A percentile compares a stretch with the other conserved stretches of the same genome.
Evolutionary conservation across 2,797 vertebrate species (phyloP).

Genomic region (Enteromius radiatus): DNA sequence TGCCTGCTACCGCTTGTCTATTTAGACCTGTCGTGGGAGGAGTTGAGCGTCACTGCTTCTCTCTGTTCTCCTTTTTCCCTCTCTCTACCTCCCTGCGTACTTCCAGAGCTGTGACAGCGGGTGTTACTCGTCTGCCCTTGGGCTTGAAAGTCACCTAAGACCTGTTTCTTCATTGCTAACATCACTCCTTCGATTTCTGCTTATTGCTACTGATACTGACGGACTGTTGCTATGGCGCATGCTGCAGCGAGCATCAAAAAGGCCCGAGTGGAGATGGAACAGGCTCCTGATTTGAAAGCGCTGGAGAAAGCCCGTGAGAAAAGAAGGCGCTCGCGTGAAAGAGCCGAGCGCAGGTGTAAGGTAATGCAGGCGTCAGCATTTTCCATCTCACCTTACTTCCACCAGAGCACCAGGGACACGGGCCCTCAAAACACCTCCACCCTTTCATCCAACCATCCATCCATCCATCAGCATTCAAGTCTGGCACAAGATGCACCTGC

Average conservation of each 20-base stretch:
- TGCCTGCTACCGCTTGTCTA: slow-evolving; percentile 4
- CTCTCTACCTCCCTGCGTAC: slow-evolving; percentile 46
- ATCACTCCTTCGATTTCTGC: slow-evolving; percentile 8
- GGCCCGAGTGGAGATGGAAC: slow-evolving; percentile 86
- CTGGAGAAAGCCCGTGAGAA: slow-evolving; percentile 88
- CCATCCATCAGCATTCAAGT: slow-evolving; percentile 21
- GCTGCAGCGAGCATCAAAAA: slow-evolving; percentile 97
- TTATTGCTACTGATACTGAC: slow-evolving; percentile 17
- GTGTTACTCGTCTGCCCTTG: slow-evolving; percentile 66
- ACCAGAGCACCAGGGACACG: slow-evolving; percentile 4
- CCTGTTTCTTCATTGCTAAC: slow-evolving; percentile 20
- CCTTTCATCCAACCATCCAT: slow-evolving; percentile 51
- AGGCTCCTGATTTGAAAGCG: slow-evolving; percentile 88
- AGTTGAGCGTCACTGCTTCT: slow-evolving; percentile 63
- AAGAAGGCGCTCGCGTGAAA: slow-evolving; percentile 88
- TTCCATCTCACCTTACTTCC: slow-evolving; percentile 39
- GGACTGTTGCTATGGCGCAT: slow-evolving; percentile 86
- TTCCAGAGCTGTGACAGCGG: slow-evolving; percentile 44
- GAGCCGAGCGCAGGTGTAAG: slow-evolving; percentile 95
- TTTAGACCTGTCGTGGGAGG: slow-evolving; percentile 53
- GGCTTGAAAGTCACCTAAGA: slow-evolving; percentile 64
- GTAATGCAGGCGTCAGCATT: slow-evolving; percentile 71
- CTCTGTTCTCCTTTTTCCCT: slow-evolving; percentile 50
- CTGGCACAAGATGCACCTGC: neutral
- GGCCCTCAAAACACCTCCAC: slow-evolving; percentile 41